Evolutionary conservation across 2,888 invertebrate genomes (phyloP).

Genomic region (Drosophila emarginata): DNA sequence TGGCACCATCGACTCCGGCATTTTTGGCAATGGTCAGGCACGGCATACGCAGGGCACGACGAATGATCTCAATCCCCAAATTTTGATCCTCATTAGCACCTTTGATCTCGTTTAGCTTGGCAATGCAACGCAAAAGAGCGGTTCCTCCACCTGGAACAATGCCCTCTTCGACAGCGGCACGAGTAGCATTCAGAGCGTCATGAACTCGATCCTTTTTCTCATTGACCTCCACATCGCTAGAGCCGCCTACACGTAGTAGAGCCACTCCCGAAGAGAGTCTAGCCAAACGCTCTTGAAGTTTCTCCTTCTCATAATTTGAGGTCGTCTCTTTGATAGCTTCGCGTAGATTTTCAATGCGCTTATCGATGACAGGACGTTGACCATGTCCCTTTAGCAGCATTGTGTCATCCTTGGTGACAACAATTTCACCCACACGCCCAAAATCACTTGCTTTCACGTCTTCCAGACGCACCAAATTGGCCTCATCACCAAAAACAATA

Average conservation of each 20-base stretch:
- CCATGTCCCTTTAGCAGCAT: conserved; percentile 89
- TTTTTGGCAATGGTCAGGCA: conserved; percentile 95
- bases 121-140: conserved; percentile 92
- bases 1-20: conserved; percentile 95
- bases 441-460: conserved; percentile 91
- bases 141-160: conserved; percentile 98
- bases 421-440: conserved; percentile 93
- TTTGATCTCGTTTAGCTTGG: conserved; percentile 86
- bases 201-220: conserved; percentile 97
- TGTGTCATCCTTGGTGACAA: conserved; percentile 96
- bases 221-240: conserved; percentile 95
- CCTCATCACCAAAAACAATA: conserved; percentile 96
- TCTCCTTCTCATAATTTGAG: conserved; percentile 97
- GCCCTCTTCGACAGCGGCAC: conserved; percentile 97
- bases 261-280: conserved; percentile 93
- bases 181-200: conserved; percentile 95
- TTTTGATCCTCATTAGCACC: conserved; percentile 87
- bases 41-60: conserved; percentile 93
- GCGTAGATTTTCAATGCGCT: conserved; percentile 90
- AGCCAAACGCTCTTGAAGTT: conserved; percentile 94
- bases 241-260: conserved; percentile 91
- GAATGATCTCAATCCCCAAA: conserved; percentile 91
- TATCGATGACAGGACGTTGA: conserved; percentile 90
- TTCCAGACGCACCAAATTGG: conserved; percentile 93
- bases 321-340: conserved; percentile 93